A percentile compares a stretch with the other conserved stretches of the same genome.
These are phyloP conservation scores for Pseudomugil gertrudae DNA, from an alignment of 2,797 vertebrate species.

Conservation along the genomic window DNA sequence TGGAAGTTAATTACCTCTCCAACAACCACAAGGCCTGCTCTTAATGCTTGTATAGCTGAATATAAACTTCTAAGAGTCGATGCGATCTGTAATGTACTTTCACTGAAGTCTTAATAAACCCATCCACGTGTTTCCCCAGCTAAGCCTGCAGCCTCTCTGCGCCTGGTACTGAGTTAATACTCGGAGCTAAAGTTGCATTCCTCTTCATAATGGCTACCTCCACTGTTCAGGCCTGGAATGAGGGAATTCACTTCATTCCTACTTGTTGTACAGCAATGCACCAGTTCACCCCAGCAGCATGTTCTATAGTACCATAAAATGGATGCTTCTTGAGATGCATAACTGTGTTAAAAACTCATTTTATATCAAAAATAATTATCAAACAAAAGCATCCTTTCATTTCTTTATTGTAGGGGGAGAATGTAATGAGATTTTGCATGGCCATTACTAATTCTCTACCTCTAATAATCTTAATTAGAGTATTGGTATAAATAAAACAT, in stretches of 20 bases:
- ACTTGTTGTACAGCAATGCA: slow-evolving; percentile 2
- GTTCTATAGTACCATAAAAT: neutral
- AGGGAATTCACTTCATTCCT: slow-evolving; percentile 18
- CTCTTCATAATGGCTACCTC: slow-evolving; percentile 30
- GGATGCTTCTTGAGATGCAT: neutral
- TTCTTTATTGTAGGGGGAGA: slow-evolving; percentile 8
- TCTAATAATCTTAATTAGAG: slow-evolving; percentile 30
- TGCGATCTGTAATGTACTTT: slow-evolving; percentile 53
- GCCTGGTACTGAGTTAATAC: slow-evolving; percentile 61
- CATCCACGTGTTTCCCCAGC: slow-evolving; percentile 66
- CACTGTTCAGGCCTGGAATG: slow-evolving; percentile 24
- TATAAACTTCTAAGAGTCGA: slow-evolving; percentile 13
- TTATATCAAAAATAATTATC: too few species aligned
- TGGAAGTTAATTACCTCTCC: neutral
- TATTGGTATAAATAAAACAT: slow-evolving; percentile 20
- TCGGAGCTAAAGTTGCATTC: slow-evolving; percentile 53
- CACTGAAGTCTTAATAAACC: slow-evolving; percentile 49
- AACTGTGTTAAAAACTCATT: too few species aligned
- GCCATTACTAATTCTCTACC: slow-evolving; percentile 48
- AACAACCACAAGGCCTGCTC: slow-evolving; percentile 9
- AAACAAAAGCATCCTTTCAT: too few species aligned
- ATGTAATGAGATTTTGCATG: slow-evolving; percentile 24
- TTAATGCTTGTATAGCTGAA: slow-evolving; percentile 9
- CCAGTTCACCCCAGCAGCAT: neutral
- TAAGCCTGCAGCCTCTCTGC: slow-evolving; percentile 41